A percentile compares a stretch with the other conserved stretches of the same genome.
Evolutionary conservation across 2,888 invertebrate genomes (phyloP).

Genomic region (Cordylochernes scorpioides): DNA sequence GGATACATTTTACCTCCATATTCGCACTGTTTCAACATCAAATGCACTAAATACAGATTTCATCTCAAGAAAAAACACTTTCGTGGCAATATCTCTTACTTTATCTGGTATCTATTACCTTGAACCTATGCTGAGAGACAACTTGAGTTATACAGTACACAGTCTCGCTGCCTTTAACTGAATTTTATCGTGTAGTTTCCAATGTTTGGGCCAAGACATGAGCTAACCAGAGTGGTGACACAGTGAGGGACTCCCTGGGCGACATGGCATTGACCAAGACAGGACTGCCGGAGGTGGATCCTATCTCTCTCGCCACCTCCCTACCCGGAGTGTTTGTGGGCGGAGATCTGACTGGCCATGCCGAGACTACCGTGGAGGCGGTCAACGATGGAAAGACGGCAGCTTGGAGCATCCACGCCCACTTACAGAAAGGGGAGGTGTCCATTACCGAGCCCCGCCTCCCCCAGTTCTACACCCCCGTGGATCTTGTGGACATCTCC

Average conservation of each 20-base stretch:
- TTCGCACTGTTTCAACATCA: no score
- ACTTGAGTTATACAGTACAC: no score
- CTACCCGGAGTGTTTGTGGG: slow-evolving; percentile 62
- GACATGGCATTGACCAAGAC: slow-evolving; percentile 47
- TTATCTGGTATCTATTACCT: no score
- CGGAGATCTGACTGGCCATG: slow-evolving; percentile 74
- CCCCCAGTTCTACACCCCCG: slow-evolving; percentile 69
- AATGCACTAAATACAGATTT: no score
- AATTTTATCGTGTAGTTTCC: no score
- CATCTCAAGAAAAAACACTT: no score
- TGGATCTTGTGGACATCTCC: slow-evolving; percentile 77
- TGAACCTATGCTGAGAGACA: no score
- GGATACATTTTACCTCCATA: no score
- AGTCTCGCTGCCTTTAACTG: no score
- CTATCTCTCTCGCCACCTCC: slow-evolving; percentile 45
- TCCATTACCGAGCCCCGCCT: slow-evolving; percentile 35
- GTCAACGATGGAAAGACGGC: slow-evolving; percentile 96
- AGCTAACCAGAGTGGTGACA: no score
- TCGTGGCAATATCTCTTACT: no score
- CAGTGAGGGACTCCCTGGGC: slow-evolving; percentile 13
- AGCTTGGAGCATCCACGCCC: slow-evolving; percentile 78
- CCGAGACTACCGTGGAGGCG: slow-evolving; percentile 91
- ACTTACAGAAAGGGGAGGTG: slow-evolving; percentile 38
- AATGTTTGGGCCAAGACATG: no score
- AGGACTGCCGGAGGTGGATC: slow-evolving; percentile 53